These are phyloP conservation scores for Drepanosiphum platanoidis DNA, from an alignment of 2,888 invertebrate genomes.

Conservation along the genomic window DNA sequence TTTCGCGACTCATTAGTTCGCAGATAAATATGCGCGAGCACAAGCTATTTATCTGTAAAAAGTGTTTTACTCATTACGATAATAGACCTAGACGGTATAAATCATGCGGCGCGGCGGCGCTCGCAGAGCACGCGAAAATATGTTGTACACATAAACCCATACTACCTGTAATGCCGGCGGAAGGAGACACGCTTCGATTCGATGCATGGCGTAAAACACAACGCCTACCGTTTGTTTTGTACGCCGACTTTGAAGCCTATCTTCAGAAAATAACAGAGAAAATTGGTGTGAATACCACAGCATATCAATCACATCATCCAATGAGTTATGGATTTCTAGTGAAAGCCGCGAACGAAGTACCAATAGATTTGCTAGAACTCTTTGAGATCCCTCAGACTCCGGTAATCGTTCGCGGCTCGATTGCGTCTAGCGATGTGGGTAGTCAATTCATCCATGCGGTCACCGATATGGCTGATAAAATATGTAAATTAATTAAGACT, in stretches of 20 bases:
- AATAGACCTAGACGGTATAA: background rate
- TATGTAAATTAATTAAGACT: background rate
- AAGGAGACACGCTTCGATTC: background rate
- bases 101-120: background rate
- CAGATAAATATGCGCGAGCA: background rate
- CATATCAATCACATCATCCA: background rate
- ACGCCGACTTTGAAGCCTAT: background rate
- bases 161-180: background rate
- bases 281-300: background rate
- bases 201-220: background rate
- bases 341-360: background rate
- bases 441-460: background rate
- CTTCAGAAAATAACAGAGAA: background rate
- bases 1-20: background rate
- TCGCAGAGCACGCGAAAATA: background rate
- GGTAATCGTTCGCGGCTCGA: background rate
- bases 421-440: background rate
- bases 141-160: background rate
- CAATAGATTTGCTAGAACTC: background rate
- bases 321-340: slow-evolving; percentile 14
- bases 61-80: background rate
- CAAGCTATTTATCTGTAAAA: background rate
- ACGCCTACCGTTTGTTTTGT: background rate
- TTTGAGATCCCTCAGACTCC: background rate
- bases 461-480: background rate